Base-by-base conservation (phyloP, 2,113 vertebrate species). In the Peromyscus polionotus region DNA sequence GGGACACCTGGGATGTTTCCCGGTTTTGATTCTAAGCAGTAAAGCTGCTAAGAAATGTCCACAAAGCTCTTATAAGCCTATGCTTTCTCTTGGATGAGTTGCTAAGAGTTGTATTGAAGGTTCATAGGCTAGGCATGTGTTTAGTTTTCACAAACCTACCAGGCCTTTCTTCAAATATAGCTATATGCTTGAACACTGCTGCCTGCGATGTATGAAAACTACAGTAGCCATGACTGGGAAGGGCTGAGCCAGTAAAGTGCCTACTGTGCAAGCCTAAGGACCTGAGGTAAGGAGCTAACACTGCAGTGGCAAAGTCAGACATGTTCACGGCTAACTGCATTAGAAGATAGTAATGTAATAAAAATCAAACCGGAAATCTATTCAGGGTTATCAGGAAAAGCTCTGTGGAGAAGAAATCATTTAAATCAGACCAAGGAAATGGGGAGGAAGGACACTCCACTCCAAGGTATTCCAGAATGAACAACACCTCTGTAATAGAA, bases 11-110 rank as follows among this genome's bases (percentile, higher is more conserved):
- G 70, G 20, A 57, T 83, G 0, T 67, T 86, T 87, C 65, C 72
- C 93, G 76, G 19, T n/a, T 72, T 42, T n/a, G 9, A 2, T 20
- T 85, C 11, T 63, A 51, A 93, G 90, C 92, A 92, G 39, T 96
- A 57, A 89, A 39, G 20, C 57, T 68, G 28, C 79, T 90, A 65
- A 36, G 80, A 90, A 80, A n/a, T 72, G 86, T 84, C 61, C 70
- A 24, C 20, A 85, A 80, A 48, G 51, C 22, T 84, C 90, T 86
- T 90, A n/a, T 63, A 77, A n/a, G 61, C 28, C 12, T 2, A 57
- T 11, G 9, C 10, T 93, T 95, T 95, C 31, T 92, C 33, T 48
- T 75, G 42, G 48, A 63, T 73, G 80, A 89, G 67, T 81, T 76
- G 79, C 26, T 28, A 80, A 73, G 39, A 45, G 24, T 89, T 1